Conservation (phyloP, 2,797 vertebrate species). For the Falco columbarius region DNA sequence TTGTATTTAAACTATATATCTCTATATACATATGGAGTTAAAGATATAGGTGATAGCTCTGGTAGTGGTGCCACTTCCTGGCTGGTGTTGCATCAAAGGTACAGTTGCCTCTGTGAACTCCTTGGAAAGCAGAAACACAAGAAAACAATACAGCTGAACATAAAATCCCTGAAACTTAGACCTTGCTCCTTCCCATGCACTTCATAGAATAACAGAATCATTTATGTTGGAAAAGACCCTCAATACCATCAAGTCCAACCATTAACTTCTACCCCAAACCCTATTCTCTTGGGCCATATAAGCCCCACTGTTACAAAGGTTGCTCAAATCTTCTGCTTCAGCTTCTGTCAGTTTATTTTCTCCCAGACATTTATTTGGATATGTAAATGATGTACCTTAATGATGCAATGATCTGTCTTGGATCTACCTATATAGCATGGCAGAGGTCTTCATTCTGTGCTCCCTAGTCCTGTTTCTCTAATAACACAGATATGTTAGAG, state of each 20-base stretch:
- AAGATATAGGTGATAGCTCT: background rate
- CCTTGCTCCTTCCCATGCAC: background rate
- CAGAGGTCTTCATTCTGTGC: background rate
- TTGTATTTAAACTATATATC: background rate
- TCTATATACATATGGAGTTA: background rate
- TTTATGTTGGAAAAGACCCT: too few species aligned
- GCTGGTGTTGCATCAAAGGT: background rate
- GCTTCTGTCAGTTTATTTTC: background rate
- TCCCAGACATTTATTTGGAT: background rate
- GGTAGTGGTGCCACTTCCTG: background rate
- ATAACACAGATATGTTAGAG: accelerated
- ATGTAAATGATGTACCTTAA: background rate
- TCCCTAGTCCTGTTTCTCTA: background rate
- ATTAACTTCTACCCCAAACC: background rate
- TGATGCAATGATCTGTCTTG: accelerated
- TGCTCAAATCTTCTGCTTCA: background rate
- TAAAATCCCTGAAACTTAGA: background rate
- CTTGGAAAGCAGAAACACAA: background rate
- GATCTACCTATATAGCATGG: background rate
- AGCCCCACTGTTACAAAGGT: background rate
- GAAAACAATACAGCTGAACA: background rate
- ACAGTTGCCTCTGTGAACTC: background rate
- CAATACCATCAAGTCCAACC: too few species aligned
- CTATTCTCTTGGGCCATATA: background rate
- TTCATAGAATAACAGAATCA: background rate